Base-by-base conservation (phyloP, 2,797 vertebrate genomes). In the Danio tinwini region DNA sequence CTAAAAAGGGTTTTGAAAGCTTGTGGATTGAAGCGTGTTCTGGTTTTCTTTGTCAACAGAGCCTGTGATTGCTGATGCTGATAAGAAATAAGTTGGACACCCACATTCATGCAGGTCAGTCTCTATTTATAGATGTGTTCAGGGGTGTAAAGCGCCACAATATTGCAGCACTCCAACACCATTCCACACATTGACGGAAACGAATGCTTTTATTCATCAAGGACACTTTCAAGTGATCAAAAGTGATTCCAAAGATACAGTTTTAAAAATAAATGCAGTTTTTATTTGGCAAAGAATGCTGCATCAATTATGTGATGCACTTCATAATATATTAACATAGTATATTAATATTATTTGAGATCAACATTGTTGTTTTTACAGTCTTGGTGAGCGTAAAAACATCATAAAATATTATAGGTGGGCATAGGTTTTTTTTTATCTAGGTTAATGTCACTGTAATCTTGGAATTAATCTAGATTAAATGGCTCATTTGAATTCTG, bases 51-150 rank as follows among this genome's bases (percentile, higher is more conserved):
- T 59, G 59, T 64, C 0, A 50, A 90, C 91, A 95, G 94, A 94
- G 80, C 42, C 88, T 0, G 50, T 39, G 7, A 42, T 44, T 78
- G 67, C 86, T 73, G 92, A 93, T 5, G 90, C 89, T 17, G 91
- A 88, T 0, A 92, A 93, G 90, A 91, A 93, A 92, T 93, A 92
- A 84, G 59, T 50, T 77, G 44, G 81, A 86, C 77, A 81, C 69
- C 71, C 50, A 81, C 84, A 81, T 72, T 76, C 76, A 85, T 85
- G 78, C 86, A 93, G 91, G 93, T 94, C 71, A 92, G 90, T 88
- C 19, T 73, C 17, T 67, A 63, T 65, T 76, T 76, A 17, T 72
- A 58, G 40, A 58, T 29, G 6, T 42, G 68, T 58, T 45, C 69
- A 19, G 52, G 1, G 12, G 19, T 59, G 42, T 49, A 58, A 29